Evolutionary conservation across 1,140 invertebrate genomes (phyloP), one percentile per base, ranked within the genome.

Genomic region (Drosophila fuyamai): DNA sequence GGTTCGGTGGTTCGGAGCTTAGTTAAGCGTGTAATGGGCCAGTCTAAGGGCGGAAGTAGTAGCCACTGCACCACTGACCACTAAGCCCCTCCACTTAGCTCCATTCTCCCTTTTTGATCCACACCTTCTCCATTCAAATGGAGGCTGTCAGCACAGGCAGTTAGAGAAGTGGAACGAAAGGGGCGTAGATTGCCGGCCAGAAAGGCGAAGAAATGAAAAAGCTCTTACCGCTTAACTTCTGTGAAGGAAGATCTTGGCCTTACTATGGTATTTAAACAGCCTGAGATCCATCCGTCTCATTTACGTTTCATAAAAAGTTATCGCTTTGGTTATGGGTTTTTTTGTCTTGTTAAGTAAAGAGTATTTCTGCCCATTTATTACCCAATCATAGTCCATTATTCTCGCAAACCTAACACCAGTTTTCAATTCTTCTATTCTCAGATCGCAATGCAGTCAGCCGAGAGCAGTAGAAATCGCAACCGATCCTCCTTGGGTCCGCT

Each of bases 11-110:
- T 43, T 68, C 47, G 76, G 60, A 54, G 67, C 58, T 89, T 82
- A 83, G 84, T 89, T 89, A 83, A 89, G 84, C 83, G 83, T 88
- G 72, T 88, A 88, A 88, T 89, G 50, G 81, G 56, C 68, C 61
- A 36, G 16, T n/a, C 55, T 29, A 51, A 46, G 47, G 77, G 71
- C 83, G 82, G 83, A 88, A 88, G 76, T 62, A 47, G 47, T 38
- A 29, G 62, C 32, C 14, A 27, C 38, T 54, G 46, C 35, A 35
- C 16, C 18, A 14, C 40, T 41, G 40, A 41, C 9, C 12, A 50
- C 23, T 29, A 29, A 29, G 18, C 14, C 27, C 36, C 12, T 27
- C 38, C 13, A 36, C 27, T 35, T 53, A 6, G 38, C 13, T 16
- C 6, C 14, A 16, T 9, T 16, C 38, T 41, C 13, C 7, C 18